These are phyloP conservation scores for Cettia cetti DNA, from an alignment of 2,113 vertebrate genomes.

Conservation along the genomic window DNA sequence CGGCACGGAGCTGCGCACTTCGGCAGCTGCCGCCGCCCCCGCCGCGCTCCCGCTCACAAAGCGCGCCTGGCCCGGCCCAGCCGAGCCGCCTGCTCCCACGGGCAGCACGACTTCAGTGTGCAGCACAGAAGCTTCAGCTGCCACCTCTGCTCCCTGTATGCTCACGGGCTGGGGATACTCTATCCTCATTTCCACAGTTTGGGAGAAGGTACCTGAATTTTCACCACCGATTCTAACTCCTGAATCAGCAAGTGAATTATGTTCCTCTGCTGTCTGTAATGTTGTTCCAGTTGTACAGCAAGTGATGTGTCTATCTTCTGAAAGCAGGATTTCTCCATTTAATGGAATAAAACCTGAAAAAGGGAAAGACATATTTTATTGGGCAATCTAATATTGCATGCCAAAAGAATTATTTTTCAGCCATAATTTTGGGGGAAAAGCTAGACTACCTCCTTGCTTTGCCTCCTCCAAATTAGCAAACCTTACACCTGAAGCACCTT, in stretches of 20 bases:
- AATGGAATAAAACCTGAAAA: slow-evolving; percentile 36
- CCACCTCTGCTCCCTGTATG: background rate
- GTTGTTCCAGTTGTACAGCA: background rate
- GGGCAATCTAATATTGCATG: background rate
- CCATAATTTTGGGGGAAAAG: background rate
- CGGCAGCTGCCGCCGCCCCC: background rate
- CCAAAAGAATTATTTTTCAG: background rate
- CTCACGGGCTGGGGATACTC: background rate
- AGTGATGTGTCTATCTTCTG: background rate
- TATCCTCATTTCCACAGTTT: background rate
- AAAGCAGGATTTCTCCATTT: background rate
- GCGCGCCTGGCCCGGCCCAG: background rate
- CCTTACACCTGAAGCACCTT: background rate
- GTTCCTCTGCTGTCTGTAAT: background rate
- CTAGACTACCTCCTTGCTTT: background rate
- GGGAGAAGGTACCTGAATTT: background rate
- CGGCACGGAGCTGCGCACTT: background rate
- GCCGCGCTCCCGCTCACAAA: background rate
- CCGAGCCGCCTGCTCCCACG: background rate
- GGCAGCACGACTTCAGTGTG: background rate
- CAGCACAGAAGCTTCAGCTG: background rate
- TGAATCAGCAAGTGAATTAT: background rate
- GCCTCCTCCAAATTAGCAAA: background rate
- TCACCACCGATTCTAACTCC: background rate
- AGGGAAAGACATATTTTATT: background rate